Evolutionary conservation across 2,888 invertebrate genomes (phyloP).

Genomic region (Tortrix viridana): DNA sequence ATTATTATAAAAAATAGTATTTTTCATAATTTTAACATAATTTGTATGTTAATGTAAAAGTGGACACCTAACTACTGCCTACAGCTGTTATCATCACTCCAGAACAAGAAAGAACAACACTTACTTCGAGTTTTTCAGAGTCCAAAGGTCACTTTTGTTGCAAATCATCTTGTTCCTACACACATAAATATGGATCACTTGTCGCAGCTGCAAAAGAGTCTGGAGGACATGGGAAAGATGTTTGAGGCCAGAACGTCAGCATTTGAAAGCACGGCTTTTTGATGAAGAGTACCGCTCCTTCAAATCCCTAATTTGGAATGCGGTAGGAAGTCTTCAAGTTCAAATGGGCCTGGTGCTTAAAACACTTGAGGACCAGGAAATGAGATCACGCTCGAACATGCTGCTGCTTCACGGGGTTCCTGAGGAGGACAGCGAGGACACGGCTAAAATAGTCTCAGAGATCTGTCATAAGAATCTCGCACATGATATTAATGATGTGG

Average conservation of each 20-base stretch:
- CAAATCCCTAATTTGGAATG: slow-evolving; percentile 1
- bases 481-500: too few species aligned
- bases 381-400: background rate
- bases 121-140: too few species aligned
- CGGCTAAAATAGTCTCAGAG: background rate
- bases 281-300: background rate
- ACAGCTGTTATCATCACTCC: background rate
- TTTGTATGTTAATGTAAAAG: background rate
- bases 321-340: background rate
- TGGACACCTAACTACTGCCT: background rate
- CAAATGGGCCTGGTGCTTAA: background rate
- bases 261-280: background rate
- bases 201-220: background rate
- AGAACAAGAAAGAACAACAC: too few species aligned
- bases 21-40: too few species aligned
- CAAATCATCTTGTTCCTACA: background rate
- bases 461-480: background rate
- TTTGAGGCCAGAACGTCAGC: background rate
- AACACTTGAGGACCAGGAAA: background rate
- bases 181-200: background rate
- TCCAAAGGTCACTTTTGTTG: too few species aligned
- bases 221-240: background rate
- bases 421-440: background rate
- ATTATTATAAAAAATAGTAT: too few species aligned
- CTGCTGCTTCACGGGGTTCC: slow-evolving; percentile 3